Conservation (phyloP, 2,888 invertebrate species). For the Thysanoteuthis rhombus region DNA sequence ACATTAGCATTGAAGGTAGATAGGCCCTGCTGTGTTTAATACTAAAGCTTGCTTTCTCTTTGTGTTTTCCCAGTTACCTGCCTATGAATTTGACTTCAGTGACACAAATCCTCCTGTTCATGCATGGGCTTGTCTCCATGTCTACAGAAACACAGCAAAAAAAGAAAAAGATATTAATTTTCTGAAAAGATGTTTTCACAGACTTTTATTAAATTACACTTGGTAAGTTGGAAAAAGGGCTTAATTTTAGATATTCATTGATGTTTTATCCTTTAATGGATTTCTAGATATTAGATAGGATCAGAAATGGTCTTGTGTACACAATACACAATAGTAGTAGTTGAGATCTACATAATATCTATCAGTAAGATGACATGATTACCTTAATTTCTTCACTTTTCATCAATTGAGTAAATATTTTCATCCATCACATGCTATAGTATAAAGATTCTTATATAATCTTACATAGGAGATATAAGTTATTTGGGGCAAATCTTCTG, state of each 20-base stretch:
- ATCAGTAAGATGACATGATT: too few relatives aligned
- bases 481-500: too few relatives aligned
- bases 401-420: too few relatives aligned
- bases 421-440: too few relatives aligned
- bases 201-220: constrained; percentile 58
- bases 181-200: constrained; percentile 57
- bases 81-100: constrained; percentile 64
- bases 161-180: constrained; percentile 43
- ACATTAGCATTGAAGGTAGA: neutral
- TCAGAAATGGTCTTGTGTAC: too few relatives aligned
- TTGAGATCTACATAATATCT: too few relatives aligned
- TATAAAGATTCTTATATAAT: too few relatives aligned
- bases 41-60: neutral
- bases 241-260: neutral
- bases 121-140: constrained; percentile 60
- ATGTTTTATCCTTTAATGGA: neutral
- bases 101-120: constrained; percentile 66
- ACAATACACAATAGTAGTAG: too few relatives aligned
- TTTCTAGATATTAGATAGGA: too few relatives aligned
- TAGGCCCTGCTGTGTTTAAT: neutral
- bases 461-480: too few relatives aligned
- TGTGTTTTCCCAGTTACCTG: constrained; percentile 53
- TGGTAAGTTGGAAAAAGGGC: constrained; percentile 48
- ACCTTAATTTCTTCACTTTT: too few relatives aligned
- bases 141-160: constrained; percentile 41